A percentile compares a stretch with the other conserved stretches of the same genome.
Evolutionary conservation across 1,140 invertebrate genomes (phyloP).

Genomic region (Oppia nitens): DNA sequence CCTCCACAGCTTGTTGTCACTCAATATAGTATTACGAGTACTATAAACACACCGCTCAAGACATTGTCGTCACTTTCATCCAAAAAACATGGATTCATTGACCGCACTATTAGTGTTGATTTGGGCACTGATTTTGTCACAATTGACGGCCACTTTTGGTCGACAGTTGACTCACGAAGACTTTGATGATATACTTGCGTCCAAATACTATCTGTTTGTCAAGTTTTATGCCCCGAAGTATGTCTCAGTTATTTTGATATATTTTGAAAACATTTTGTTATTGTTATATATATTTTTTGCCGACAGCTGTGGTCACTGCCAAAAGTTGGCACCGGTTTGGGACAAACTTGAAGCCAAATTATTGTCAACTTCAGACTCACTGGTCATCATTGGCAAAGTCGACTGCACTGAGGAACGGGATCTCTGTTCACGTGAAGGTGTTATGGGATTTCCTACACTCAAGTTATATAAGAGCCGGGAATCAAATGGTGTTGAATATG

Average conservation of each 20-base stretch:
- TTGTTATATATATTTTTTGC: neutral
- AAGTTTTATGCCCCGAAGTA: conserved; percentile 25
- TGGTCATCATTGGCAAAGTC: conserved; percentile 21
- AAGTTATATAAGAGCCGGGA: conserved; percentile 52
- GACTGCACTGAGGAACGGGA: conserved; percentile 25
- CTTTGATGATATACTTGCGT: conserved; percentile 42
- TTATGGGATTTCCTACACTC: conserved; percentile 32
- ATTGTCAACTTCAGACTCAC: conserved; percentile 10
- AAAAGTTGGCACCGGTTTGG: conserved; percentile 23
- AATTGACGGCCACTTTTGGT: too few relatives aligned
- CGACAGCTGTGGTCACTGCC: conserved; percentile 25
- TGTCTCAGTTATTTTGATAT: conserved; percentile 4
- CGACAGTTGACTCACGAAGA: conserved; percentile 46
- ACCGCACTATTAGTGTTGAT: too few relatives aligned
- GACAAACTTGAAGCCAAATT: conserved; percentile 23
- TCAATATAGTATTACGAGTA: too few relatives aligned
- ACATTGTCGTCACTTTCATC: too few relatives aligned
- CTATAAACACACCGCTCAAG: too few relatives aligned
- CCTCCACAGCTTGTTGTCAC: too few relatives aligned
- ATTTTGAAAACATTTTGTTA: neutral
- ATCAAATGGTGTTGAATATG: conserved; percentile 42
- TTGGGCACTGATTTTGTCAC: too few relatives aligned
- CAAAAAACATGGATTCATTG: too few relatives aligned
- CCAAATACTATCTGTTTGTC: conserved; percentile 16
- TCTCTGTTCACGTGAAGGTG: conserved; percentile 26